A percentile compares a stretch with the other conserved stretches of the same genome.
phyloP scores from a whole-genome alignment of 1,140 invertebrate genomes.

The Drosophila bipectinata region DNA sequence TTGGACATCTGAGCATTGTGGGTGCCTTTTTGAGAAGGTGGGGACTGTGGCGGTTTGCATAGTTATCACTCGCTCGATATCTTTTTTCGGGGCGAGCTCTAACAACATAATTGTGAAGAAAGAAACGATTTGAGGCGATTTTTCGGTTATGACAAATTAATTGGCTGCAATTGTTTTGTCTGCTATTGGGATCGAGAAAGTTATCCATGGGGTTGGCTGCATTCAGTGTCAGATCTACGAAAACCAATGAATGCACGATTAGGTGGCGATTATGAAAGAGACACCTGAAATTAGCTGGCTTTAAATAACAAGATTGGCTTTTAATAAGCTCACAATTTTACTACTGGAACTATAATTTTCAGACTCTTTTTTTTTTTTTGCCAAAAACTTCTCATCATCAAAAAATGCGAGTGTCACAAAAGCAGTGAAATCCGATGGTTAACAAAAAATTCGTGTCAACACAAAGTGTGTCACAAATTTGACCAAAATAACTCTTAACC shows the following conservation, averaged over 20 bases:
- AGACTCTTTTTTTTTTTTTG: neutral
- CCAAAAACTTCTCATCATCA: neutral
- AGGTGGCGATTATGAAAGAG: constrained; percentile 9
- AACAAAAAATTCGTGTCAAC: constrained; percentile 55
- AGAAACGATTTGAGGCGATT: constrained; percentile 54
- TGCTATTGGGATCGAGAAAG: constrained; percentile 38
- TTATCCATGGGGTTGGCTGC: constrained; percentile 45
- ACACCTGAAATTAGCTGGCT: constrained; percentile 5
- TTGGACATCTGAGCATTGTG: constrained; percentile 43
- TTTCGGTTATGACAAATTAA: constrained; percentile 76
- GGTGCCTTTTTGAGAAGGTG: constrained; percentile 38
- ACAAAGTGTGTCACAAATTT: constrained; percentile 65
- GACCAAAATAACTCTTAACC: constrained; percentile 70
- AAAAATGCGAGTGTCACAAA: constrained; percentile 24
- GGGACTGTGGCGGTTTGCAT: constrained; percentile 39
- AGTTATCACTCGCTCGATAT: constrained; percentile 56
- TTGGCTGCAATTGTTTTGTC: constrained; percentile 67
- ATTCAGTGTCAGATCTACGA: constrained; percentile 12
- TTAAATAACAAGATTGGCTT: neutral
- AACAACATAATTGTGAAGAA: constrained; percentile 72
- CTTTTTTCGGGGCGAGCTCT: constrained; percentile 19
- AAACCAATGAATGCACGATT: constrained; percentile 23
- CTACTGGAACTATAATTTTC: neutral
- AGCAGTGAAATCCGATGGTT: constrained; percentile 28
- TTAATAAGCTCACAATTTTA: neutral